phyloP scores from a whole-genome alignment of 2,888 invertebrate species.

The Conomelus anceps region DNA sequence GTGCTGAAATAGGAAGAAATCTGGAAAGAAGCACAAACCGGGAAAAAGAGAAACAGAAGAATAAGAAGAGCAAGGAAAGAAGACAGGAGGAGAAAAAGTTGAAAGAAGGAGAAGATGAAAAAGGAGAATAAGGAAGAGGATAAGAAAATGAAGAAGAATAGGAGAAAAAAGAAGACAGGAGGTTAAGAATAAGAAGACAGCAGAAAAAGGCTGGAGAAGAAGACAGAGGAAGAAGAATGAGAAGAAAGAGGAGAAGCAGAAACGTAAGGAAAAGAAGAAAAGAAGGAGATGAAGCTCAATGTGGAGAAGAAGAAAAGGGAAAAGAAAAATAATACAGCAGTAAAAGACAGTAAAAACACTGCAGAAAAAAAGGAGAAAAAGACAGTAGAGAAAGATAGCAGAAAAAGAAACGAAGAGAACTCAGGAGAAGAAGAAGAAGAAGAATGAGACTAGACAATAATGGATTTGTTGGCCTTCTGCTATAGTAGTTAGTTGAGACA shows the following conservation, averaged over 20 bases:
- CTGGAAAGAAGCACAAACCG: no score
- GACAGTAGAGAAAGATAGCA: neutral
- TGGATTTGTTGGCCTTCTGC: no score
- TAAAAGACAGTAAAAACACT: neutral
- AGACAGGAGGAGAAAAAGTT: neutral
- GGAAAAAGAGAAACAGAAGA: no score
- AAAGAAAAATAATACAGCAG: no score
- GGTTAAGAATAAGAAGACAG: neutral
- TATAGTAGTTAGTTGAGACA: no score
- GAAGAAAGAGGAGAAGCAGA: neutral
- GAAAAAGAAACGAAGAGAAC: neutral
- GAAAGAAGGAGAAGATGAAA: neutral
- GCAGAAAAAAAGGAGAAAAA: neutral
- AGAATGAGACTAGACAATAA: neutral
- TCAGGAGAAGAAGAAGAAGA: neutral
- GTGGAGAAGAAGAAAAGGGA: no score
- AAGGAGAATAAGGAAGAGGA: no score
- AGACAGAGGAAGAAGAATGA: neutral
- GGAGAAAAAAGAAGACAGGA: neutral
- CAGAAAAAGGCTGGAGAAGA: neutral
- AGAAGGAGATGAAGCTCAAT: no score
- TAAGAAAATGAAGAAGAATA: no score
- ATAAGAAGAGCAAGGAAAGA: neutral
- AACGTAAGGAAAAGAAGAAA: neutral
- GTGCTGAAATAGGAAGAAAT: no score